Conservation (phyloP, 2,888 invertebrate genomes). For the Temnothorax unifasciatus region DNA sequence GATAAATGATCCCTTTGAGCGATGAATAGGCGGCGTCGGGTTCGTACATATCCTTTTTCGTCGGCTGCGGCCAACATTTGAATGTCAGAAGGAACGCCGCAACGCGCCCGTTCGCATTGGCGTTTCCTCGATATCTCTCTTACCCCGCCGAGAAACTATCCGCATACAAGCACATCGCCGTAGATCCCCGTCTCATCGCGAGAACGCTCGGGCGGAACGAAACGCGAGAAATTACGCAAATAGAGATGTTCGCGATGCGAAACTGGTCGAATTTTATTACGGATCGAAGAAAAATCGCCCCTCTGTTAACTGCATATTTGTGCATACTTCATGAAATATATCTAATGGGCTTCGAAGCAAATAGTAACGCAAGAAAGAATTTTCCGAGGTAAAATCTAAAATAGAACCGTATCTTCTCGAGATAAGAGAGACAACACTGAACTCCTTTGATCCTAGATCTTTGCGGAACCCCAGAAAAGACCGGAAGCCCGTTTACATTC, state of each 20-base stretch:
- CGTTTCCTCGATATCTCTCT: slow-evolving; percentile 37
- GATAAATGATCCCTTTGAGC: slow-evolving; percentile 86
- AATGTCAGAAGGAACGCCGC: slow-evolving; percentile 82
- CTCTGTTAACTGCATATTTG: not conserved
- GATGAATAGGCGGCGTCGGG: slow-evolving; percentile 81
- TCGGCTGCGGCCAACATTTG: slow-evolving; percentile 79
- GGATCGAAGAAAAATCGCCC: not conserved
- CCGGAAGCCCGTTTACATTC: slow-evolving; percentile 33
- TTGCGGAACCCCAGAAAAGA: slow-evolving; percentile 17
- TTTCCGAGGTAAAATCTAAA: not conserved
- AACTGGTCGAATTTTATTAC: slow-evolving; percentile 31
- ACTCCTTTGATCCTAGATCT: slow-evolving; percentile 68
- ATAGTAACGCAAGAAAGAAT: not conserved
- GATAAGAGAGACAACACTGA: not conserved
- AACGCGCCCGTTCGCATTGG: slow-evolving; percentile 60
- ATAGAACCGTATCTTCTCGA: not conserved
- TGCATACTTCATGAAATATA: not conserved
- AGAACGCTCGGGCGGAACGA: slow-evolving; percentile 55
- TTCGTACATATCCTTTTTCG: slow-evolving; percentile 77
- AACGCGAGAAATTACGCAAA: slow-evolving; percentile 56
- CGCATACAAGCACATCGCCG: slow-evolving; percentile 64
- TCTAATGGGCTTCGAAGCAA: not conserved
- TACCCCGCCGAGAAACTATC: slow-evolving; percentile 60
- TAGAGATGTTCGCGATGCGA: slow-evolving; percentile 31
- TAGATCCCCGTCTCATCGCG: slow-evolving; percentile 54